phyloP scores from a whole-genome alignment of 1,140 invertebrate genomes.

The Capitella teleta region DNA sequence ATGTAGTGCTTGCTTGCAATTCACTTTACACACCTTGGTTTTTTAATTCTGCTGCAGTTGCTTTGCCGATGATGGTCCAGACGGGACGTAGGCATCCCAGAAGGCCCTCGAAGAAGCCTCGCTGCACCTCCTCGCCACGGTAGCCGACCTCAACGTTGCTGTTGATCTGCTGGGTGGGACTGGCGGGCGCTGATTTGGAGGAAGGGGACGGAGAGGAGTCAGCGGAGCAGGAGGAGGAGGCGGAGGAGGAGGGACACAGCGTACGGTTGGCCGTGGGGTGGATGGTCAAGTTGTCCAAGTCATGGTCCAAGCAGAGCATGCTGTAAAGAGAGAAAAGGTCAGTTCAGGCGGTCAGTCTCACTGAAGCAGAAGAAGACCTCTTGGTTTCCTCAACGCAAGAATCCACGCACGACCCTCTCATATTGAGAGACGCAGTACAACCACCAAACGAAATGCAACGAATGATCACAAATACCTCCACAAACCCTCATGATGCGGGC shows the following conservation, averaged over 20 bases:
- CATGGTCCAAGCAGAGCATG: no score
- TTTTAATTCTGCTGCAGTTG: constrained; percentile 57
- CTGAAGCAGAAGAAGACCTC: no score
- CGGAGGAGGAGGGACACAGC: background rate
- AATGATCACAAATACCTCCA: no score
- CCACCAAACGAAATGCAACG: no score
- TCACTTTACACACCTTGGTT: constrained; percentile 35
- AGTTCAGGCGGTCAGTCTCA: no score
- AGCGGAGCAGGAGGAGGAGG: background rate
- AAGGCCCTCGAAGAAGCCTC: constrained; percentile 67
- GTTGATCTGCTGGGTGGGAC: constrained; percentile 19
- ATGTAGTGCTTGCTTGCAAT: no score
- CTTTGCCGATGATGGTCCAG: constrained; percentile 71
- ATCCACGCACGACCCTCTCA: no score
- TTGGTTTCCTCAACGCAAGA: no score
- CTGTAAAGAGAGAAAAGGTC: no score
- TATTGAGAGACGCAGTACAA: no score
- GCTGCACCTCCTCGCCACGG: constrained; percentile 17
- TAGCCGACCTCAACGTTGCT: constrained; percentile 23
- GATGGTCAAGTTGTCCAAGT: constrained; percentile 24
- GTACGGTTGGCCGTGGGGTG: background rate
- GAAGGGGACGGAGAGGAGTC: background rate
- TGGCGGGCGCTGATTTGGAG: constrained; percentile 26
- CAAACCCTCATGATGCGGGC: no score
- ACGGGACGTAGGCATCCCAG: constrained; percentile 76